Conservation (phyloP, 2,888 invertebrate species). For the Chrysolina americana region DNA sequence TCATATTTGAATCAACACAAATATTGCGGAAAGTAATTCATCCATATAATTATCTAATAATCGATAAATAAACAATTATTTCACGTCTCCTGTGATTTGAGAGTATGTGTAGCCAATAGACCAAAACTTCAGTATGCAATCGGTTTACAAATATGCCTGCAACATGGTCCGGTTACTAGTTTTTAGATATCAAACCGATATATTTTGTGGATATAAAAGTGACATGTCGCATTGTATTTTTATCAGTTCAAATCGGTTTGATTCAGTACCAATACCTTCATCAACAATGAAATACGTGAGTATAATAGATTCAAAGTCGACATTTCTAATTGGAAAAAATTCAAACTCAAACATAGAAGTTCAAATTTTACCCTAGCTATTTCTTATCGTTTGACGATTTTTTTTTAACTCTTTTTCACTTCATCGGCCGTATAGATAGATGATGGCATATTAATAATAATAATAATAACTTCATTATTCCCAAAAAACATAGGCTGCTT, state of each 20-base stretch:
- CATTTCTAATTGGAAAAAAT: too few relatives aligned
- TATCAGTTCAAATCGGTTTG: constrained; percentile 1
- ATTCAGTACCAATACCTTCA: background rate
- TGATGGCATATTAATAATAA: too few relatives aligned
- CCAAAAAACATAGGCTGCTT: too few relatives aligned
- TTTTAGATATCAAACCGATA: background rate
- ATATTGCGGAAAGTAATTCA: background rate
- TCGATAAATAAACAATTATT: background rate
- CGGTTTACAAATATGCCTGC: background rate
- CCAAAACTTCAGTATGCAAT: background rate
- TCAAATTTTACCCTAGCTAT: too few relatives aligned
- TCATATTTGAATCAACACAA: too few relatives aligned
- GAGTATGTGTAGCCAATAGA: background rate
- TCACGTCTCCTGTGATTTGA: background rate
- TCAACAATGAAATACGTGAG: background rate
- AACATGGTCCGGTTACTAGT: background rate
- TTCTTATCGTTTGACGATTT: too few relatives aligned
- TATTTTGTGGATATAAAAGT: background rate
- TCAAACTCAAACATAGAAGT: too few relatives aligned
- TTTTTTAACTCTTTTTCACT: too few relatives aligned
- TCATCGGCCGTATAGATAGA: too few relatives aligned
- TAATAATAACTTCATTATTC: too few relatives aligned
- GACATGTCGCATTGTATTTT: background rate
- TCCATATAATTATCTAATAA: background rate
- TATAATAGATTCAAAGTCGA: background rate